Evolutionary conservation across 2,888 invertebrate genomes (phyloP).

Genomic region (Agrenia bidenticulata): DNA sequence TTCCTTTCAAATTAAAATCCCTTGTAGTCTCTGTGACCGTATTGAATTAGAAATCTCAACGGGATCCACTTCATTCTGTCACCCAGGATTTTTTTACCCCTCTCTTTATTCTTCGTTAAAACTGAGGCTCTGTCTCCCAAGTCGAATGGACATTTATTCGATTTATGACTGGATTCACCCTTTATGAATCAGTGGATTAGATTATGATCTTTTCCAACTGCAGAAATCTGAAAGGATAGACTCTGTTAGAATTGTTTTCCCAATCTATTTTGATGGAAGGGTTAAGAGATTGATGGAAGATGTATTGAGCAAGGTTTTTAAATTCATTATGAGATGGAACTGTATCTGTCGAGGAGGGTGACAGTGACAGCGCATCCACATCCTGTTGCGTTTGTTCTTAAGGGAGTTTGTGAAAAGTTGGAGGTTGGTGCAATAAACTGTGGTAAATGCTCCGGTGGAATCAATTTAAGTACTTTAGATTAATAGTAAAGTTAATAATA

Average conservation of each 20-base stretch:
- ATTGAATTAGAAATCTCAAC: neutral
- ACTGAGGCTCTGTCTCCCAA: neutral
- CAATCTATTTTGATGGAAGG: conserved; percentile 1
- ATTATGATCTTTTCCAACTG: neutral
- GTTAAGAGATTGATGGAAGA: neutral
- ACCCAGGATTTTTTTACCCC: too few species aligned
- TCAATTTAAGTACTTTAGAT: too few species aligned
- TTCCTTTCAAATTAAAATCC: conserved; percentile 1
- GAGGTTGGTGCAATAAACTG: too few species aligned
- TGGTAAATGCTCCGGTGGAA: too few species aligned
- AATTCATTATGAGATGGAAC: too few species aligned
- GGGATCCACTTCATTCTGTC: neutral
- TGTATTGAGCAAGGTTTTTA: too few species aligned
- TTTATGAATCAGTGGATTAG: neutral
- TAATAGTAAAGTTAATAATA: too few species aligned
- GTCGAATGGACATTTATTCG: neutral
- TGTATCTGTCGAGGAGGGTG: too few species aligned
- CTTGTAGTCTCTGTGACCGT: neutral
- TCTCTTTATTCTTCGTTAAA: neutral
- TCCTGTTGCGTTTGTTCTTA: too few species aligned
- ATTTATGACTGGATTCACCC: conserved; percentile 5
- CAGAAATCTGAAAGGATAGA: too few species aligned
- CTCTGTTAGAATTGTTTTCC: neutral
- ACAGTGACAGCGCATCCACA: too few species aligned
- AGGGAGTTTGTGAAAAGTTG: too few species aligned